These are phyloP conservation scores for Stegastes partitus DNA, from an alignment of 2,113 vertebrate genomes.

Conservation along the genomic window DNA sequence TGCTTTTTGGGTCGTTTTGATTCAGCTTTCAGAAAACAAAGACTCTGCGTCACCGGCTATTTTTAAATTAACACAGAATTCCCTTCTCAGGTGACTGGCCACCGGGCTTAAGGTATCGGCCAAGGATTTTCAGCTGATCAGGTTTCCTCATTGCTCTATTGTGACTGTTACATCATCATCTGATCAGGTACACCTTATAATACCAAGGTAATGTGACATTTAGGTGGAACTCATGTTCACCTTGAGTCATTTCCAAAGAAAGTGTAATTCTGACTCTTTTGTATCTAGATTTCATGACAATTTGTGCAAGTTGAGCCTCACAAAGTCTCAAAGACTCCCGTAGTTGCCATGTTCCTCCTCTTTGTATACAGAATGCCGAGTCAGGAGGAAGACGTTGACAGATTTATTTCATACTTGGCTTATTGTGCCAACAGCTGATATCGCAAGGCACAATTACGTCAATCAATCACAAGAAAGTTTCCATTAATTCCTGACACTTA, in stretches of 20 bases:
- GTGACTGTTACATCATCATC: too few relatives aligned
- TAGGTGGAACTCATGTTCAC: not conserved
- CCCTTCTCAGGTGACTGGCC: not conserved
- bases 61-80: constrained; percentile 15
- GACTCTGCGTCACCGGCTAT: constrained; percentile 9
- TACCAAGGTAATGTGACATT: too few relatives aligned
- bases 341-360: too few relatives aligned
- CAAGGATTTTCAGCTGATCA: not conserved
- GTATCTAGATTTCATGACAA: not conserved
- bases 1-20: not conserved
- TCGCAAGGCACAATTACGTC: not conserved
- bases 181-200: too few relatives aligned
- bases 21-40: not conserved
- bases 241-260: not conserved
- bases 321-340: too few relatives aligned
- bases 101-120: not conserved
- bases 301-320: too few relatives aligned
- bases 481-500: not conserved
- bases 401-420: too few relatives aligned
- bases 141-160: not conserved
- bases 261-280: not conserved
- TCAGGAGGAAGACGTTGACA: not conserved
- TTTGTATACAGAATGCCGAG: not conserved
- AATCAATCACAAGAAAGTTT: not conserved
- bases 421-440: not conserved